A percentile compares a stretch with the other conserved stretches of the same genome.
These are phyloP conservation scores for Rotaria socialis DNA, from an alignment of 2,888 invertebrate species.

Conservation along the genomic window DNA sequence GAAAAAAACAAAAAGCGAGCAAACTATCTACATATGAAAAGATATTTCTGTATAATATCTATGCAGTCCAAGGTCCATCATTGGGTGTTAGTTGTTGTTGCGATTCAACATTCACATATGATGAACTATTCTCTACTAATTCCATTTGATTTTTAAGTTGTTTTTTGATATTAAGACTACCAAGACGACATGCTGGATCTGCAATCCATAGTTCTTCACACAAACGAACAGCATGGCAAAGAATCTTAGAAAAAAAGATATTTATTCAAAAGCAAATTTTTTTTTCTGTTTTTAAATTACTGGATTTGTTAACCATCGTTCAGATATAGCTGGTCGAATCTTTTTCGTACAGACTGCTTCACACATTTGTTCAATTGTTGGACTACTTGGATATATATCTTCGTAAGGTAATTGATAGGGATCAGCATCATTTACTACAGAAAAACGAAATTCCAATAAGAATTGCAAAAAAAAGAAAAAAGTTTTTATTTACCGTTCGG, in stretches of 20 bases:
- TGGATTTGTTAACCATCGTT: slow-evolving; percentile 34
- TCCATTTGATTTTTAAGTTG: not conserved
- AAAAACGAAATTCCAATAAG: not conserved
- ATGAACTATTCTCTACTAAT: not conserved
- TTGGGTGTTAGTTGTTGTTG: not conserved
- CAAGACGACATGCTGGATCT: slow-evolving; percentile 39
- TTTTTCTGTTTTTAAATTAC: not conserved
- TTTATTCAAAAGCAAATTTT: too few species aligned
- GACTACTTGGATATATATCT: slow-evolving; percentile 38
- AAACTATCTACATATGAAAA: not conserved
- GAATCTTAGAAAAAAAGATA: not conserved
- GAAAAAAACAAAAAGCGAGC: not conserved
- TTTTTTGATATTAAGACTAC: slow-evolving; percentile 42
- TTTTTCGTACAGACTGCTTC: slow-evolving; percentile 41
- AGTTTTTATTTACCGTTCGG: not conserved
- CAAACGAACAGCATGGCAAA: slow-evolving; percentile 18
- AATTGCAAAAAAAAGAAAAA: too few species aligned
- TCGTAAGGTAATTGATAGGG: slow-evolving; percentile 39
- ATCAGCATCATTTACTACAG: slow-evolving; percentile 25
- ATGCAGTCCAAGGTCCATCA: not conserved
- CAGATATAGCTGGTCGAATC: slow-evolving; percentile 13
- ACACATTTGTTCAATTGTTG: slow-evolving; percentile 35
- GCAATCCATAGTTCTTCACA: slow-evolving; percentile 44
- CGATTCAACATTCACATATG: not conserved
- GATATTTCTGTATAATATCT: not conserved